Evolutionary conservation across 2,888 invertebrate genomes (phyloP), one percentile per base, ranked within the genome.

Genomic region (Megastigmus dorsalis): DNA sequence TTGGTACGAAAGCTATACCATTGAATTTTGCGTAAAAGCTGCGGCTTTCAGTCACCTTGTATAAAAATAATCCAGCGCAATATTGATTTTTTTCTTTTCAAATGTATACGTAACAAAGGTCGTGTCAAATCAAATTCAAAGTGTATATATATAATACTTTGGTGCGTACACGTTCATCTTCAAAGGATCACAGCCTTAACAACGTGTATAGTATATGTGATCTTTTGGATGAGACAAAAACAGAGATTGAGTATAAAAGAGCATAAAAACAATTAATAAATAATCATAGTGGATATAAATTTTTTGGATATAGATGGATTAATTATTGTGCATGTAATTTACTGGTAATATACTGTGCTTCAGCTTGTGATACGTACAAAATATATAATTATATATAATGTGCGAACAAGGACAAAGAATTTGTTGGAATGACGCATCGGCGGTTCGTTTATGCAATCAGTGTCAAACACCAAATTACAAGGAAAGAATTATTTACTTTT

Each of bases 311-410:
- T 1, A 28, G 9, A 33, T 41, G 18, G 13, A 41, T n/a, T 55
- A 57, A 55, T 13, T 45, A 63, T 62, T 54, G 71, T 71, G 63
- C 55, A 38, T 55, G n/a, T 55, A 48, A 28, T 20, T 36, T 26
- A 38, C 55, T 63, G 28, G 55, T n/a, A n/a, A n/a, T 9, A 55
- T 62, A 60, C 20, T 33, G 70, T 65, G 63, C 63, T 57, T 65
- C 5, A 52, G 43, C 7, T 33, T 60, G 23, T 15, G 52, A 41
- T 15, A 54, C 15, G n/a, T 33, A 55, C 20, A 30, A 54, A 33
- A n/a, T 33, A 67, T 26, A 43, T 38, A 41, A 60, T 26, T 28
- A 15, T 30, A 15, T 30, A 55, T 26, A 52, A 60, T 60, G 60
- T 73, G 67, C 45, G 28, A 54, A 57, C n/a, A 57, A 62, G 18